Evolutionary conservation across 2,888 invertebrate species (phyloP).

Genomic region (Carterocephalus palaemon): DNA sequence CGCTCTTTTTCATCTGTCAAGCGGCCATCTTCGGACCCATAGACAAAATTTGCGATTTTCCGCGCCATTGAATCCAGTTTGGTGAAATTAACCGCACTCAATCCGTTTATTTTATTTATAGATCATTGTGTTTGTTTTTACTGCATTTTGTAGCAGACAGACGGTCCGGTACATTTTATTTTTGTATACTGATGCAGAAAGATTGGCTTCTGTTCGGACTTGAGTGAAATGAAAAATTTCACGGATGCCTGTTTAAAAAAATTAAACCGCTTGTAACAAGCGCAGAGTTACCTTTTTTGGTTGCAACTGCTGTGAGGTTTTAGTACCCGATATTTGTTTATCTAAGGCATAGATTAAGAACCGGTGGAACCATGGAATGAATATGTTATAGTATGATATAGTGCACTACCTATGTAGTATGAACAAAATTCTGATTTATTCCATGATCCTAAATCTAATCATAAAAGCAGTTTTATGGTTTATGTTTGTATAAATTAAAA

Average conservation of each 20-base stretch:
- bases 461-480: too few relatives aligned
- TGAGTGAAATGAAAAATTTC: constrained; percentile 1
- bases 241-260: constrained; percentile 6
- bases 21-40: constrained; percentile 59
- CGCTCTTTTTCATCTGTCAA: constrained; percentile 62
- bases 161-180: constrained; percentile 29
- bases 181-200: constrained; percentile 18
- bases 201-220: constrained; percentile 14
- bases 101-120: constrained; percentile 52
- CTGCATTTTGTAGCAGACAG: constrained; percentile 3
- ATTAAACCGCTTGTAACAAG: not conserved
- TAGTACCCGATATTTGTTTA: not conserved
- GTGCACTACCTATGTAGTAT: too few relatives aligned
- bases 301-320: constrained; percentile 16
- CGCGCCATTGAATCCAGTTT: constrained; percentile 66
- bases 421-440: too few relatives aligned
- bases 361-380: too few relatives aligned
- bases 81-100: constrained; percentile 62
- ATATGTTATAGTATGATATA: too few relatives aligned
- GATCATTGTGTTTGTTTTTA: constrained; percentile 31
- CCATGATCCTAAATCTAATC: too few relatives aligned
- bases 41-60: constrained; percentile 71
- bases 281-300: constrained; percentile 1
- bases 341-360: too few relatives aligned
- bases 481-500: too few relatives aligned